Base-by-base conservation (phyloP, 2,797 vertebrate species). In the Bothrops alternatus region DNA sequence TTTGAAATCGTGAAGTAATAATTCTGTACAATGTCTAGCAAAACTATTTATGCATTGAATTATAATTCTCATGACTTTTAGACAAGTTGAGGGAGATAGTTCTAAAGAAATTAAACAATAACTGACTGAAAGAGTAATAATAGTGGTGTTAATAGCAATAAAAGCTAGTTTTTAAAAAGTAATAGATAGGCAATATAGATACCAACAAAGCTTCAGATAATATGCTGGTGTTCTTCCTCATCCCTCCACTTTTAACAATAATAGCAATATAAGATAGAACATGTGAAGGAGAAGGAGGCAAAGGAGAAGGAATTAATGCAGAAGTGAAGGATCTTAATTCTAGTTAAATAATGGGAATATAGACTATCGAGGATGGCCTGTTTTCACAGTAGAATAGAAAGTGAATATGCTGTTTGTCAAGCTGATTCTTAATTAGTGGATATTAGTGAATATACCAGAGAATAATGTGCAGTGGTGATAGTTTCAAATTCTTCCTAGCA, bases 371-470 rank as follows among this genome's bases (percentile, higher is more conserved):
- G 53, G 13, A 28, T 53, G 23, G 55, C 86, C 47, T 91, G 90
- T 90, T 42, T 58, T 95, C 92, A 73, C 90, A 16, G 90, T 95
- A 94, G 95, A 95, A 93, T 55, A 95, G 92, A 90, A 96, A 96
- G 93, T 92, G 3, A 95, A 69, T 56, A 82, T 93, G 87, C 91
- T 95, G 93, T 97, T 78, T 97, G 91, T 95, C 94, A 96, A 95
- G 94, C 91, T 91, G 92, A 69, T 94, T 92, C 91, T 92, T 95
- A 93, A 93, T 95, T 96, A 89, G 87, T 94, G 91, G 58, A 14
- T 92, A 90, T 96, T 65, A 32, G 32, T 69, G 86, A 92, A 55
- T 18, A 0, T 86, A 47, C 82, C 88, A 91, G 89, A 65, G 55
- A 69, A 92, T 95, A 94, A 94, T 87, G 82, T 6, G 25, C 69